These are phyloP conservation scores for Chloropsis cyanopogon DNA, from an alignment of 2,113 vertebrate genomes.

Conservation along the genomic window DNA sequence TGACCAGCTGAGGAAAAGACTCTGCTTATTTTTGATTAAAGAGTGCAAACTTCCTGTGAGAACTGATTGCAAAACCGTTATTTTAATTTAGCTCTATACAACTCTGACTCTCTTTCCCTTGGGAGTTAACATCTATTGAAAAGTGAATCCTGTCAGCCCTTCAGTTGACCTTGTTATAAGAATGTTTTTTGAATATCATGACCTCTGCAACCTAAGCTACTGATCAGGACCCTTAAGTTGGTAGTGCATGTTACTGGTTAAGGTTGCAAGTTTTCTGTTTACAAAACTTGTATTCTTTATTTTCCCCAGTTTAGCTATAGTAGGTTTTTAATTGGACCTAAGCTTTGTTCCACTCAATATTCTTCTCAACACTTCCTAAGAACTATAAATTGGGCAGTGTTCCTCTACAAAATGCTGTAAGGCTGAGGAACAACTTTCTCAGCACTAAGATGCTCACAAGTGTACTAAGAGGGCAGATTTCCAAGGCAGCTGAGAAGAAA, in stretches of 20 bases:
- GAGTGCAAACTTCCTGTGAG: slow-evolving; percentile 37
- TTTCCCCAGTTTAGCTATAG: neutral
- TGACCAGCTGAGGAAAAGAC: slow-evolving; percentile 41
- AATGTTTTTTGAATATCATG: neutral
- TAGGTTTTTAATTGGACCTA: neutral
- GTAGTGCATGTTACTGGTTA: neutral
- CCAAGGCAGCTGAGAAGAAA: neutral
- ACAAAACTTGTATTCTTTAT: neutral
- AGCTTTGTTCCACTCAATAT: neutral
- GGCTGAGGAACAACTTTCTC: neutral
- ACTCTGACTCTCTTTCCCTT: neutral
- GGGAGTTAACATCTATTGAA: slow-evolving; percentile 51
- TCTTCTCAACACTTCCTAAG: neutral
- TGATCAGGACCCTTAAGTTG: neutral
- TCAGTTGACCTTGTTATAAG: slow-evolving; percentile 19
- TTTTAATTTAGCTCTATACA: slow-evolving; percentile 47
- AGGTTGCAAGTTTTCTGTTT: neutral
- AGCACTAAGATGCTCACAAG: neutral
- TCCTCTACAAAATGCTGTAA: neutral
- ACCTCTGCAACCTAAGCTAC: neutral
- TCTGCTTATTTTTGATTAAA: slow-evolving; percentile 17
- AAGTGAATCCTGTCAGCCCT: slow-evolving; percentile 62
- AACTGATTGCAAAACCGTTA: slow-evolving; percentile 28
- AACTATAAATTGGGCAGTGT: neutral
- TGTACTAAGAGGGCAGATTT: neutral